These are phyloP conservation scores for Stratiomys singularior DNA, from an alignment of 2,888 invertebrate species.

Conservation along the genomic window DNA sequence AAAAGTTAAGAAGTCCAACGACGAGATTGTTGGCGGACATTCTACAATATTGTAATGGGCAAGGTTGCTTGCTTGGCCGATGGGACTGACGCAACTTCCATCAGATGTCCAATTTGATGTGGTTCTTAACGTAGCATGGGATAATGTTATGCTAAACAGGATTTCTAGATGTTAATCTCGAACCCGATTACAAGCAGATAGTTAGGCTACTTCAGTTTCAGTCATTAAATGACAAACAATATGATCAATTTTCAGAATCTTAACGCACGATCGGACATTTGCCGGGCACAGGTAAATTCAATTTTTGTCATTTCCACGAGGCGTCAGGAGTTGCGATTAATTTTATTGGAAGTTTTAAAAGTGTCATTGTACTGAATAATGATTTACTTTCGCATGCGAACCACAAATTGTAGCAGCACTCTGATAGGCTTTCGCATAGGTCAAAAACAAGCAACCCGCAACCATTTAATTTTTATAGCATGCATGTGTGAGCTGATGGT, in stretches of 20 bases:
- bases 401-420: too few relatives aligned
- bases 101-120: slow-evolving; percentile 45
- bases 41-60: slow-evolving; percentile 4
- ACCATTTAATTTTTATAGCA: too few relatives aligned
- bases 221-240: slow-evolving; percentile 50
- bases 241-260: slow-evolving; percentile 51
- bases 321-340: not conserved
- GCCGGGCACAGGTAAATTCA: slow-evolving; percentile 17
- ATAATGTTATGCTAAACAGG: slow-evolving; percentile 42
- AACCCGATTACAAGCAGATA: slow-evolving; percentile 36
- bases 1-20: slow-evolving; percentile 12
- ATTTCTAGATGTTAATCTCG: slow-evolving; percentile 43
- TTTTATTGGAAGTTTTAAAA: too few relatives aligned
- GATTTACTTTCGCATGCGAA: too few relatives aligned
- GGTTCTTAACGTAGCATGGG: slow-evolving; percentile 25
- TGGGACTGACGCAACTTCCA: slow-evolving; percentile 38
- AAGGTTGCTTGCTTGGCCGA: slow-evolving; percentile 21
- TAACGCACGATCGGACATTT: slow-evolving; percentile 49
- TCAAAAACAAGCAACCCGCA: too few relatives aligned
- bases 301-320: not conserved
- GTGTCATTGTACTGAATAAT: too few relatives aligned
- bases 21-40: slow-evolving; percentile 19
- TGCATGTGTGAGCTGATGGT: too few relatives aligned
- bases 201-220: slow-evolving; percentile 43
- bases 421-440: too few relatives aligned